Base-by-base conservation (phyloP, 2,797 vertebrate genomes). In the Typhlichthys eigenmanni region DNA sequence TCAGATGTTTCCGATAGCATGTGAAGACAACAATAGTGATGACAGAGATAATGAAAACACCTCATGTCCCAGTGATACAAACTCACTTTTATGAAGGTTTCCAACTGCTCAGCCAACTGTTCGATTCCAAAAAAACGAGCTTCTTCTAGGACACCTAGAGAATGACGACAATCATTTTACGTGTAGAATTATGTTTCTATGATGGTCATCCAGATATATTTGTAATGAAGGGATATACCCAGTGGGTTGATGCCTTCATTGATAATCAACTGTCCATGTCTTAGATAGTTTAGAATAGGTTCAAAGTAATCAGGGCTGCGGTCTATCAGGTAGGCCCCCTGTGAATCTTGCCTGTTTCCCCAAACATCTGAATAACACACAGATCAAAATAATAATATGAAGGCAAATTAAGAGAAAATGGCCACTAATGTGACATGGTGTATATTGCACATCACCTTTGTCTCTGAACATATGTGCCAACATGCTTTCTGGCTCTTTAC, bases 71-170 rank as follows among this genome's bases (percentile, higher is more conserved):
- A 48, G 3, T 7, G 11, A 70, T 14, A 29, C 38, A 0, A 9
- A 6, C 68, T 3, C 89, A 96, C 96, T 94, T 96, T 98, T 80
- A 98, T 96, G 17, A 94, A 92, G 2, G 89, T 68, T 83, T 97
- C 96, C 66, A 98, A 82, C 69, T 96, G 95, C 47, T 96, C 95
- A 7, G 96, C 95, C 7, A 98, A 78, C 43, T 95, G 94, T 58
- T 97, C 95, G 0, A 98, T 96, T 0, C 96, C 96, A 76, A 98
- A 98, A 86, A 98, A 98, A 13, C 94, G 94, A 69, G 96, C 95
- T 87, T 98, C 96, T 71, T 98, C 95, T 79, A 97, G 78, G 7
- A 98, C 93, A 46, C 96, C 95, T 98, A 62, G 62, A 74, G 58
- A 2, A 5, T 19, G 49, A 3, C 29, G 0, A 47, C 12, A 6